These are phyloP conservation scores for Synodontis membranacea DNA, from an alignment of 2,113 vertebrate genomes.

Conservation along the genomic window DNA sequence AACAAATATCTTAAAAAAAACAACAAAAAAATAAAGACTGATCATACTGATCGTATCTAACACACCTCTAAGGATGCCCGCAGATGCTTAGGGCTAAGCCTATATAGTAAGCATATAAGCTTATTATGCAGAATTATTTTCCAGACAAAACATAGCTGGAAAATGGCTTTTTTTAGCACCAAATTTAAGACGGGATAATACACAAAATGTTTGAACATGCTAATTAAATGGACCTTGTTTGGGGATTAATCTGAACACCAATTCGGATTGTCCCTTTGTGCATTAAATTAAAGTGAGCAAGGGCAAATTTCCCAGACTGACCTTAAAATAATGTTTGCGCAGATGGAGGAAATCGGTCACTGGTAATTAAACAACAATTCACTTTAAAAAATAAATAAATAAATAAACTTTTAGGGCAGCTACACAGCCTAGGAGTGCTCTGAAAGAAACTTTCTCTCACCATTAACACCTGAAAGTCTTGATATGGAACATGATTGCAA, in stretches of 20 bases:
- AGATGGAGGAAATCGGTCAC: slow-evolving; percentile 1
- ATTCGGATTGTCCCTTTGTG: slow-evolving; percentile 48
- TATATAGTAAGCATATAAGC: slow-evolving; percentile 5
- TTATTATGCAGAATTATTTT: slow-evolving; percentile 19
- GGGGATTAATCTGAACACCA: slow-evolving; percentile 43
- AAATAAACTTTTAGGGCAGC: background rate
- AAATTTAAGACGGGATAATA: slow-evolving; percentile 49
- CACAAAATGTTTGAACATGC: slow-evolving; percentile 43
- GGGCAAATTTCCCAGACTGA: slow-evolving; percentile 40
- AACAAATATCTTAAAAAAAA: background rate
- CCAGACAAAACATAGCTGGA: slow-evolving; percentile 28
- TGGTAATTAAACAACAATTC: slow-evolving; percentile 10
- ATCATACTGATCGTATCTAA: background rate
- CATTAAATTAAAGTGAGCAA: slow-evolving; percentile 42
- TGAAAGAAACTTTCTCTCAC: background rate
- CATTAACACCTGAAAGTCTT: background rate
- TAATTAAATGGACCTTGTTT: slow-evolving; percentile 51
- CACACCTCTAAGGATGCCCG: background rate
- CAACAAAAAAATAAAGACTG: background rate
- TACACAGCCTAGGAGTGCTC: background rate
- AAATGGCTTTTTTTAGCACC: slow-evolving; percentile 28
- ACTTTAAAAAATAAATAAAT: background rate
- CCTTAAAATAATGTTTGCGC: slow-evolving; percentile 35
- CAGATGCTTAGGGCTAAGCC: slow-evolving; percentile 19
- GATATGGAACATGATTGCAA: background rate